phyloP scores from a whole-genome alignment of 2,888 invertebrate genomes.

The Sceliomorpha sp. region DNA sequence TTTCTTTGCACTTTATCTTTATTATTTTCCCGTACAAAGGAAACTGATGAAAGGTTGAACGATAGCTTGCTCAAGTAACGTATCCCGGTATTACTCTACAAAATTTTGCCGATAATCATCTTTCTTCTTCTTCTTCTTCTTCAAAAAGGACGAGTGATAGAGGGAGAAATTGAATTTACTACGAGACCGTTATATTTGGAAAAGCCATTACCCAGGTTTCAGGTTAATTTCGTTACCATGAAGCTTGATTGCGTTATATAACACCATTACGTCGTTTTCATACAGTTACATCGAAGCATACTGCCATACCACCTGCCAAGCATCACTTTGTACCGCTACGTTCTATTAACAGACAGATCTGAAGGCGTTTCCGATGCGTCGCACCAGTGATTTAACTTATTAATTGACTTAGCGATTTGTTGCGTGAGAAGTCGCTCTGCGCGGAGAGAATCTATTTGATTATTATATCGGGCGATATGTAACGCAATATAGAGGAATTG shows the following conservation, averaged over 20 bases:
- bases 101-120: slow-evolving; percentile 46
- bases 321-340: slow-evolving; percentile 25
- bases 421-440: no score
- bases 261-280: slow-evolving; percentile 58
- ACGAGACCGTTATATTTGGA: slow-evolving; percentile 52
- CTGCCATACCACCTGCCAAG: slow-evolving; percentile 21
- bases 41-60: slow-evolving; percentile 17
- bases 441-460: no score
- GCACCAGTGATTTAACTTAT: background rate
- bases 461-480: no score
- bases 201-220: slow-evolving; percentile 59
- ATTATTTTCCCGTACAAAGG: slow-evolving; percentile 24
- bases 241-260: slow-evolving; percentile 53
- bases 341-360: slow-evolving; percentile 28
- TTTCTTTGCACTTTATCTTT: slow-evolving; percentile 1
- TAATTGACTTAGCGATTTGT: background rate
- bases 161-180: slow-evolving; percentile 59
- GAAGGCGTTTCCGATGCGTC: slow-evolving; percentile 16
- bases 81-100: slow-evolving; percentile 4
- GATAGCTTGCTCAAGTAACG: slow-evolving; percentile 23
- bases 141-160: slow-evolving; percentile 27
- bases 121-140: slow-evolving; percentile 39
- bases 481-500: no score
- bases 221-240: slow-evolving; percentile 59
- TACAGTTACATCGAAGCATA: slow-evolving; percentile 41